Conservation (phyloP, 2,113 vertebrate genomes). For the Dicaeum eximium region DNA sequence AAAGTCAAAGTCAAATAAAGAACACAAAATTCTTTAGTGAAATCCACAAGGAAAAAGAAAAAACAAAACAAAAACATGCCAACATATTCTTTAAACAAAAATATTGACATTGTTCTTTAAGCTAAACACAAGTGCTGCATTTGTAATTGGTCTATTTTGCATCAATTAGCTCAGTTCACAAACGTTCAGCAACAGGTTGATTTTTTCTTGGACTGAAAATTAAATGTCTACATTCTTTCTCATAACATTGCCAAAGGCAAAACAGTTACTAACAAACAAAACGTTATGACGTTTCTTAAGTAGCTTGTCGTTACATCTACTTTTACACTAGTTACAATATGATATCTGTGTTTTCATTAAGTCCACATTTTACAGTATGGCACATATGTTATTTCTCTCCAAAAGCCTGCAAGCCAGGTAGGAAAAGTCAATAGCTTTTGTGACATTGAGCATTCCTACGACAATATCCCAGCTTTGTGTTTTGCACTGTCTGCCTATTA, state of each 20-base stretch:
- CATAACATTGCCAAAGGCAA: conserved; percentile 61
- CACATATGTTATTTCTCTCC: conserved; percentile 56
- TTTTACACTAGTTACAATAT: conserved; percentile 51
- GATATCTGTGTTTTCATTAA: conserved; percentile 55
- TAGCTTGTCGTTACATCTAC: conserved; percentile 29
- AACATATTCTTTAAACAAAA: conserved; percentile 57
- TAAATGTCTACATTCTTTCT: conserved; percentile 51
- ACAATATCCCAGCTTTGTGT: conserved; percentile 37
- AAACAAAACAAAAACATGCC: neutral
- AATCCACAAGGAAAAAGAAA: conserved; percentile 3
- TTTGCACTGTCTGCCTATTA: conserved; percentile 51
- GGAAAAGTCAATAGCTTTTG: conserved; percentile 58
- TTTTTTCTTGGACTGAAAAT: conserved; percentile 48
- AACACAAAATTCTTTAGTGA: conserved; percentile 38
- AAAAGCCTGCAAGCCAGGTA: conserved; percentile 60
- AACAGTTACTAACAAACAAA: conserved; percentile 51
- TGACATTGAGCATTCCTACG: conserved; percentile 51
- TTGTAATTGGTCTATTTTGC: too few species aligned
- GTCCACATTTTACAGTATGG: conserved; percentile 47
- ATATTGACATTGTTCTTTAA: conserved; percentile 62
- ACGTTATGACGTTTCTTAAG: conserved; percentile 57
- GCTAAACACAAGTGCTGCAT: conserved; percentile 58
- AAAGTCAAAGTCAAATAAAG: conserved; percentile 62
- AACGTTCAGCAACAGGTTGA: too few species aligned
- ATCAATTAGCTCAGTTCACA: too few species aligned